Evolutionary conservation across 1,140 invertebrate species (phyloP), one percentile per base, ranked within the genome.

Genomic region (Drosophila triauraria): DNA sequence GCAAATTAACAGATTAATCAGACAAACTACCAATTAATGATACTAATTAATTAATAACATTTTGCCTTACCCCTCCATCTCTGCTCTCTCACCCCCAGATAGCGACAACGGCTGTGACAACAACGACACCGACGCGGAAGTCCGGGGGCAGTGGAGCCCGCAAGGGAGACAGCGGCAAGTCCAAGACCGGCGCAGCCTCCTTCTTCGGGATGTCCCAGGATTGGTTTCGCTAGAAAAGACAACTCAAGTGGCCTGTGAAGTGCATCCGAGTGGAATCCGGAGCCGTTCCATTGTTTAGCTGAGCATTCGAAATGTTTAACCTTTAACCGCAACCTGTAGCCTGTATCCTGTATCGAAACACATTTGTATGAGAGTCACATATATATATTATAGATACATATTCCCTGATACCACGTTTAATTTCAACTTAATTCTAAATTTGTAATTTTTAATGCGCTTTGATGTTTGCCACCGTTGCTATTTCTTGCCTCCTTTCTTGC

Each of bases 121-220:
- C 69, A 10, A 65, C 78, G 48, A 77, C 88, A 20, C 77, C 91
- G 25, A 82, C 84, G 23, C 79, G 80, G 13, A 92, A 90, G 56
- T 44, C 74, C 23, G 42, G 68, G 20, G 40, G 47, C 72, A 50
- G 63, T 74, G 46, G n/a, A 56, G 48, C 84, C 75, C 79, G 91
- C 57, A 92, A 91, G 75, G 79, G 30, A 48, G 91, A 92, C 50
- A 17, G 25, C 50, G 74, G 40, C 42, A 92, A 91, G 75, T 71
- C 82, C 35, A 92, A 92, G 68, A 91, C 91, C 40, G 94, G 95
- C 42, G 96, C 96, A 6, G 95, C 96, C 1, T 95, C 96, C 0
- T 95, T 97, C 92, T 96, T 97, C 85, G 96, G 96, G 3, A 96
- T 97, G 95, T 96, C 96, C 4, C 95, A 95, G 15, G 96, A 96